Percentiles rank a stretch among this genome's conserved stretches.
phyloP scores from a whole-genome alignment of 1,140 invertebrate genomes.

The Whitmania pigra region DNA sequence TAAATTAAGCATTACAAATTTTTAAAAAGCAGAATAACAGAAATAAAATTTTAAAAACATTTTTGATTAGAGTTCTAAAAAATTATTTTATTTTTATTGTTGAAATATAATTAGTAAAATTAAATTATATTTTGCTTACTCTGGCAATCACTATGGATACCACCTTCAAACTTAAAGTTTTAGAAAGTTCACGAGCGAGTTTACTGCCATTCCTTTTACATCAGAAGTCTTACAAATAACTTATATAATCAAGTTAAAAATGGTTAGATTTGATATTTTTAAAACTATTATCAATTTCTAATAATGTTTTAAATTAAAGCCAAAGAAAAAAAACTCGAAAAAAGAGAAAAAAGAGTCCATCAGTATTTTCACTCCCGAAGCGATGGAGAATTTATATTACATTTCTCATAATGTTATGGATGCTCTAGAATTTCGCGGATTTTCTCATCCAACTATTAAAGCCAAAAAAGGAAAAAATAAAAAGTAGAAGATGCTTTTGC shows the following conservation, averaged over 20 bases:
- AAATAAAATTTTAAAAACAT: too few relatives aligned
- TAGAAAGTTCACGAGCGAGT: too few relatives aligned
- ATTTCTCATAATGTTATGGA: constrained; percentile 2
- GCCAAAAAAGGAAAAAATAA: constrained; percentile 1
- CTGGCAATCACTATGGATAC: too few relatives aligned
- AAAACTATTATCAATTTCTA: background rate
- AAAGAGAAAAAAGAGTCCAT: background rate
- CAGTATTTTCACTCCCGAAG: background rate
- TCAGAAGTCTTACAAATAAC: background rate
- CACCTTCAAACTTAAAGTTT: too few relatives aligned
- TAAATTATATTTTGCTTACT: too few relatives aligned
- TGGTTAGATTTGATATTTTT: background rate
- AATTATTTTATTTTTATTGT: too few relatives aligned
- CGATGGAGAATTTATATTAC: constrained; percentile 7
- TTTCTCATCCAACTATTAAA: constrained; percentile 1
- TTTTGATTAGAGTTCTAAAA: too few relatives aligned
- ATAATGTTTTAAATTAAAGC: background rate
- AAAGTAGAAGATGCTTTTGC: background rate
- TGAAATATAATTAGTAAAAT: too few relatives aligned
- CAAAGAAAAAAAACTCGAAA: background rate
- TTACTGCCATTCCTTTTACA: too few relatives aligned
- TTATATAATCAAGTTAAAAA: background rate
- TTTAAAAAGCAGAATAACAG: too few relatives aligned
- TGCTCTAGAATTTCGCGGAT: background rate
- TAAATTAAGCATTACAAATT: too few relatives aligned